These are phyloP conservation scores for Panzeria rudis DNA, from an alignment of 2,888 invertebrate species.

Conservation along the genomic window DNA sequence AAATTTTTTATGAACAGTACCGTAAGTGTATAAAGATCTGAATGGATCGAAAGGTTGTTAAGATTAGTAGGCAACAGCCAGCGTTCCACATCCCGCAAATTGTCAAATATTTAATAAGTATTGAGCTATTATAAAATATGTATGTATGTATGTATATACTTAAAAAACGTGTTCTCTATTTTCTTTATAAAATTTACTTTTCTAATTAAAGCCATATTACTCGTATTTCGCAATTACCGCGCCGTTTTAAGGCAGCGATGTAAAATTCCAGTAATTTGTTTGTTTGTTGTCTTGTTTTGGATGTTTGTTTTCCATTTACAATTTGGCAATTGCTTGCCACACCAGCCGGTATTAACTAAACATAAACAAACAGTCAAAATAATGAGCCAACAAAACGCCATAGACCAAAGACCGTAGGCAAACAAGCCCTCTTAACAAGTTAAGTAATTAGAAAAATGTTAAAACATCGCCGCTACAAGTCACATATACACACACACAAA, in stretches of 20 bases:
- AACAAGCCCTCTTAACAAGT: slow-evolving; percentile 71
- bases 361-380: slow-evolving; percentile 67
- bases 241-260: neutral
- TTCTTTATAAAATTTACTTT: too few species aligned
- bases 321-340: slow-evolving; percentile 38
- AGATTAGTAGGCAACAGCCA: too few species aligned
- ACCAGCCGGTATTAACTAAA: slow-evolving; percentile 60
- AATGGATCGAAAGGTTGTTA: too few species aligned
- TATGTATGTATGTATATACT: too few species aligned
- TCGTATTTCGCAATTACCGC: neutral
- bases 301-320: slow-evolving; percentile 28
- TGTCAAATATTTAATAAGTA: too few species aligned
- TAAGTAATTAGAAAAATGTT: slow-evolving; percentile 71
- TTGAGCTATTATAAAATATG: too few species aligned
- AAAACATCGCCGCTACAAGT: slow-evolving; percentile 2
- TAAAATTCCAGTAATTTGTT: slow-evolving; percentile 37
- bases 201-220: neutral
- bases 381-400: slow-evolving; percentile 69
- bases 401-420: slow-evolving; percentile 61
- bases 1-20: too few species aligned
- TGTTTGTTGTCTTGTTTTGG: slow-evolving; percentile 40
- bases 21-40: too few species aligned
- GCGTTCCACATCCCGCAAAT: too few species aligned
- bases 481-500: slow-evolving; percentile 30
- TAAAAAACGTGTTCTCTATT: too few species aligned